Percentiles rank a stretch among this genome's conserved stretches.
Conservation (phyloP, 2,113 vertebrate genomes). For the Haemorhous mexicanus region DNA sequence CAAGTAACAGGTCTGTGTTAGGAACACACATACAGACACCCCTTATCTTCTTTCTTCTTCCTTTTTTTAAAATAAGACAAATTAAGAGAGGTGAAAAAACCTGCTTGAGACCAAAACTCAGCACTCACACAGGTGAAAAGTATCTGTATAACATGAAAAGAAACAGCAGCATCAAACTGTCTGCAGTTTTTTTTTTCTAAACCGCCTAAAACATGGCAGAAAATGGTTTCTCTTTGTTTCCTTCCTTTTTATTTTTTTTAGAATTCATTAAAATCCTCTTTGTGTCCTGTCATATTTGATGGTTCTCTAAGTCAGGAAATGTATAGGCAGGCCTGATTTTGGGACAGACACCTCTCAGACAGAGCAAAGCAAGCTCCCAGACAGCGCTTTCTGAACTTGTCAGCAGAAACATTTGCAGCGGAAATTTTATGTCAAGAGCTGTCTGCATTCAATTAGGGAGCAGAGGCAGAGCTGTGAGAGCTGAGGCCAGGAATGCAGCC, state of each 20-base stretch:
- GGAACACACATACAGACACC: neutral
- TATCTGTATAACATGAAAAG: neutral
- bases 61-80: neutral
- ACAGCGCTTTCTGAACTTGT: neutral
- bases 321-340: neutral
- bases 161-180: neutral
- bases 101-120: neutral
- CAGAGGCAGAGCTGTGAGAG: neutral
- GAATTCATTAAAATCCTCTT: neutral
- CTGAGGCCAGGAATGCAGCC: neutral
- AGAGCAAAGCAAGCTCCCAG: neutral
- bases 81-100: neutral
- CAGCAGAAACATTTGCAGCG: neutral
- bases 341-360: neutral
- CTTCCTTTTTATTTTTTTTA: rapidly evolving
- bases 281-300: neutral
- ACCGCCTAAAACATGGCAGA: neutral
- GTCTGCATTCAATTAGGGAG: neutral
- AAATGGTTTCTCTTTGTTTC: neutral
- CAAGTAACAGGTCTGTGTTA: neutral
- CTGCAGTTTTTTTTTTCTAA: neutral
- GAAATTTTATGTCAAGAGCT: slow-evolving; percentile 6
- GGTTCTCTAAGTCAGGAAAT: neutral
- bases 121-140: neutral
- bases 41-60: neutral